Evolutionary conservation across 2,113 vertebrate genomes (phyloP).

Genomic region (Pimephales promelas): DNA sequence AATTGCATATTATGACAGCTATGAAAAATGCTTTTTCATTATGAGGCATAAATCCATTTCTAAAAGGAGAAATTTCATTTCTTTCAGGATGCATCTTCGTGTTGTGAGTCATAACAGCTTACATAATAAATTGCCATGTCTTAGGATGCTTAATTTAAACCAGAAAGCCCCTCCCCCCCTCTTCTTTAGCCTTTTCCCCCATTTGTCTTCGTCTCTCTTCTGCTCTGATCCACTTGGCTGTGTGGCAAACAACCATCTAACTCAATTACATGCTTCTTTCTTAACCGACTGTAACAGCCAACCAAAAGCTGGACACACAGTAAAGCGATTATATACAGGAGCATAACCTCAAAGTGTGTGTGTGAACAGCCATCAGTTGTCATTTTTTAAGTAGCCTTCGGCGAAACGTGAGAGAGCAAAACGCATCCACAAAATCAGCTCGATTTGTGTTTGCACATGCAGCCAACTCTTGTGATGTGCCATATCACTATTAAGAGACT

Average conservation of each 20-base stretch:
- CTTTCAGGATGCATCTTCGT: neutral
- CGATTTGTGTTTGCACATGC: neutral
- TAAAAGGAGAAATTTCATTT: neutral
- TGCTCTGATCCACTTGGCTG: slow-evolving; percentile 13
- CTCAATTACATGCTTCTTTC: slow-evolving; percentile 30
- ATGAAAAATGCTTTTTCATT: neutral
- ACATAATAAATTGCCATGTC: slow-evolving; percentile 25
- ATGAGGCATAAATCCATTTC: neutral
- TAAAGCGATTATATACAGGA: slow-evolving; percentile 38
- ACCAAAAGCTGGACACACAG: slow-evolving; percentile 34
- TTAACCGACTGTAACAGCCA: neutral
- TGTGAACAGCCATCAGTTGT: slow-evolving; percentile 21
- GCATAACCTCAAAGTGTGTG: neutral
- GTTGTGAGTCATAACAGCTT: slow-evolving; percentile 12
- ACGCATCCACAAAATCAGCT: neutral
- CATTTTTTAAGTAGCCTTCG: neutral
- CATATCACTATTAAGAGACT: slow-evolving; percentile 1
- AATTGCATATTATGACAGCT: neutral
- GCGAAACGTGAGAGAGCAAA: neutral
- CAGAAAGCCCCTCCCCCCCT: neutral
- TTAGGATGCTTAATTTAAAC: slow-evolving; percentile 4
- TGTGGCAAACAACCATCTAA: slow-evolving; percentile 16
- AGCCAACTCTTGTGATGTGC: neutral
- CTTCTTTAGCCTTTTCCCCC: slow-evolving; percentile 12
- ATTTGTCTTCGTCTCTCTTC: slow-evolving; percentile 22